Evolutionary conservation across 2,113 vertebrate species (phyloP), one percentile per base, ranked within the genome.

Genomic region (Uropsilus gracilis): DNA sequence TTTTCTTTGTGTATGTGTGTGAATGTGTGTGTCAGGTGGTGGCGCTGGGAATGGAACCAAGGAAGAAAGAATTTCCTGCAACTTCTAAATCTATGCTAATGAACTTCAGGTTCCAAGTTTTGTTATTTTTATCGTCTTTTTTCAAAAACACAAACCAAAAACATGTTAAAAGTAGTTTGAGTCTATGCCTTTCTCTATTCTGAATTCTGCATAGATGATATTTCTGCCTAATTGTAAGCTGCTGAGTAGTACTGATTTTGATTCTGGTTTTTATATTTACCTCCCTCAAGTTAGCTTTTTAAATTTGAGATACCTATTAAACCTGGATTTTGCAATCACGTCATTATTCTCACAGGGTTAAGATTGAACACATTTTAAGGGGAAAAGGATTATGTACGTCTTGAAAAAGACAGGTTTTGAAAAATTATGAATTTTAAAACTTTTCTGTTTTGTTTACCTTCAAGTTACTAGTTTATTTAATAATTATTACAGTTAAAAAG

Each of bases 221-320:
- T 83, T 95, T 96, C 32, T 82, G 61, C 24, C 72, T 92, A 83
- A 89, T 82, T 93, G 26, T 91, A 93, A 85, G 22, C 53, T 75
- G 63, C n/a, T 71, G 53, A 77, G n/a, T 87, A 57, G 89, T 80
- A n/a, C 34, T 84, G 87, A 78, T 89, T 80, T 32, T 84, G 87
- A 78, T 89, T 80, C 10, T 94, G 26, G 14, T 93, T 90, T 95
- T 92, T 90, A 81, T 55, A 82, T 28, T 11, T 71, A 8, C 17
- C 32, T 37, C 26, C 2, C 26, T 59, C 14, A 61, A 75, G 8
- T 88, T 97, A 64, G 24, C 44, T 72, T 34, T 80, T 89, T 90
- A 88, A 4, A 86, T 96, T 86, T 75, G 14, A 68, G 75, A 4
- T 84, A 80, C 20, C 14, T 59, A 24, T 73, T 69, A 89, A 80